phyloP scores from a whole-genome alignment of 2,888 invertebrate species.

The Drosophila greeni region DNA sequence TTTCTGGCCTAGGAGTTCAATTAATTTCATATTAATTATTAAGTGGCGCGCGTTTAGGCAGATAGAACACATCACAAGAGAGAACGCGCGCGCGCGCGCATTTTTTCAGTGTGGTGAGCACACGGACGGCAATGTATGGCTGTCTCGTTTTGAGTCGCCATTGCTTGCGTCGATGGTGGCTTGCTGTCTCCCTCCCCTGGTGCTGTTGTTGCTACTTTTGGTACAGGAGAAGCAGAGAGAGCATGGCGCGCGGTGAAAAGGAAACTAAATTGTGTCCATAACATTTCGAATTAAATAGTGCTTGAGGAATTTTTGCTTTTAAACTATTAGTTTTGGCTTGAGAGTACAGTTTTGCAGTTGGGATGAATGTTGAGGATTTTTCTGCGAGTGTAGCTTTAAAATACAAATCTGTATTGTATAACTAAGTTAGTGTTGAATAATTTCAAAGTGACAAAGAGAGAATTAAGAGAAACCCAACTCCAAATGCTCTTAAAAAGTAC shows the following conservation, averaged over 20 bases:
- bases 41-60: constrained; percentile 59
- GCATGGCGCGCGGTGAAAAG: constrained; percentile 29
- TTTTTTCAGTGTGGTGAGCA: constrained; percentile 49
- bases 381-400: not conserved
- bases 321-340: constrained; percentile 15
- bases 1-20: constrained; percentile 31
- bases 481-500: not conserved
- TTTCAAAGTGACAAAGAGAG: not conserved
- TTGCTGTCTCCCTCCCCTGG: constrained; percentile 31
- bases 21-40: constrained; percentile 57
- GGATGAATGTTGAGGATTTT: not conserved
- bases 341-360: constrained; percentile 15
- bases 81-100: constrained; percentile 60
- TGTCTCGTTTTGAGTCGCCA: constrained; percentile 53
- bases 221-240: constrained; percentile 6
- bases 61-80: constrained; percentile 13
- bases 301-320: constrained; percentile 11
- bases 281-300: constrained; percentile 19
- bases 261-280: constrained; percentile 14
- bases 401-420: not conserved
- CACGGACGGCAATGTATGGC: constrained; percentile 44
- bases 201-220: constrained; percentile 5
- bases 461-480: not conserved
- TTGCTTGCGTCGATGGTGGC: constrained; percentile 45
- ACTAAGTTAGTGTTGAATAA: not conserved